These are phyloP conservation scores for Pandion haliaetus DNA, from an alignment of 2,113 vertebrate genomes.

Conservation along the genomic window DNA sequence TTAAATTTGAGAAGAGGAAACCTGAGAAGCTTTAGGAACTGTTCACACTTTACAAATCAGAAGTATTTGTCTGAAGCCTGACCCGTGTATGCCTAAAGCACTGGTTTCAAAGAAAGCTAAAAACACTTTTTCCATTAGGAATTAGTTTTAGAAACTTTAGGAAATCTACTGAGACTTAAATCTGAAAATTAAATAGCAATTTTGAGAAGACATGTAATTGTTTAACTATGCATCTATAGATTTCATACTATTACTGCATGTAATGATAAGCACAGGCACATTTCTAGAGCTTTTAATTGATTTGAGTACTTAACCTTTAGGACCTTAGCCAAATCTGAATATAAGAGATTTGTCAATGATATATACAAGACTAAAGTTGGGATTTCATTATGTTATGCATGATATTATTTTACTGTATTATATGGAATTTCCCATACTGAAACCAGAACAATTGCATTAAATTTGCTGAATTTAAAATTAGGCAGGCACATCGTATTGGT, in stretches of 20 bases:
- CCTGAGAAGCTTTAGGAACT: not conserved
- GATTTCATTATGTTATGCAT: not conserved
- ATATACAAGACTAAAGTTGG: not conserved
- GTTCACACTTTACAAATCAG: not conserved
- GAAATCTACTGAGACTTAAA: not conserved
- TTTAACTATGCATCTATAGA: not conserved
- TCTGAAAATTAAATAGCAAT: not conserved
- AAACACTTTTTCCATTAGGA: not conserved
- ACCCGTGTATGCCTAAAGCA: not conserved
- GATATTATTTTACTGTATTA: not conserved
- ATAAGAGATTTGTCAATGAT: not conserved
- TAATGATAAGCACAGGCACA: not conserved
- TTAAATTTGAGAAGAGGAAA: not conserved
- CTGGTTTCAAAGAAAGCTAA: not conserved
- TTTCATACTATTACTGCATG: not conserved
- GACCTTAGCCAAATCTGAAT: not conserved
- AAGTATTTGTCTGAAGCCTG: not conserved
- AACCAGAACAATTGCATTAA: not conserved
- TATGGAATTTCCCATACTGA: not conserved
- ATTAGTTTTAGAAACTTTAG: not conserved
- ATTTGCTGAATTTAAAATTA: not conserved
- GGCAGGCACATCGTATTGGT: not conserved
- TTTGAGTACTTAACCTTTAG: not conserved
- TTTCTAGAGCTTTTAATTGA: not conserved
- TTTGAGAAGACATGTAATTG: not conserved